Base-by-base conservation (phyloP, 2,797 vertebrate species). In the Gobionotothen gibberifrons region DNA sequence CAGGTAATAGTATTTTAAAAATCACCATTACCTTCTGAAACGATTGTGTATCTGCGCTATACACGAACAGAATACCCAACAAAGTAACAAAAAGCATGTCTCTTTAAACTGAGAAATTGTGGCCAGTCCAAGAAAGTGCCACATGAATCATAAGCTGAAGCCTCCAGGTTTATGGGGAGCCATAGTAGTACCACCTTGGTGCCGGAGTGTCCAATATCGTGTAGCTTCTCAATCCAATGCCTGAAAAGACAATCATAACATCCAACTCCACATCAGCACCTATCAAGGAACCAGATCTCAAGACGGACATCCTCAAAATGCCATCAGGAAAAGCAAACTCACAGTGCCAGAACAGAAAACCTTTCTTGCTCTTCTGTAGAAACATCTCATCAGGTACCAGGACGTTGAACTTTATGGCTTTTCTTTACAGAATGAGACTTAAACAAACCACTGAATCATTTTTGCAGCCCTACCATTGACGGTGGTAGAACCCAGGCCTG, bases 81-180 rank as follows among this genome's bases (percentile, higher is more conserved):
- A 89, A 82, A 68, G 49, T 78, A 83, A 74, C 56, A 62, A 60
- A 78, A 89, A 85, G 91, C 92, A 93, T 94, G 93, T 91, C 78
- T 89, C 70, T 69, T 67, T 72, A 54, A 78, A 75, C 44, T 75
- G 74, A 78, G 64, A 76, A 71, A 59, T 67, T 64, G 62, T 58
- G 78, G 43, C 51, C 9, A 76, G 43, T 69, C 26, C 21, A 73
- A 44, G 19, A 78, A 74, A 62, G 19, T 42, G 22, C 22, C 22
- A 26, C 22, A 26, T 26, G 43, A 54, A 43, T 48, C 29, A 65
- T 44, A 49, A 78, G 54, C 46, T 59, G 15, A 49, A 55, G 21
- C 43, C 43, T 47, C 43, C 3, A 9, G 42, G 26, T 19, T 53
- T 53, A n/a, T 44, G 46, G 14, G 55, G 67, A 72, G 43, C 54